phyloP scores from a whole-genome alignment of 2,888 invertebrate genomes.

The Callyntrura guangdongensis region DNA sequence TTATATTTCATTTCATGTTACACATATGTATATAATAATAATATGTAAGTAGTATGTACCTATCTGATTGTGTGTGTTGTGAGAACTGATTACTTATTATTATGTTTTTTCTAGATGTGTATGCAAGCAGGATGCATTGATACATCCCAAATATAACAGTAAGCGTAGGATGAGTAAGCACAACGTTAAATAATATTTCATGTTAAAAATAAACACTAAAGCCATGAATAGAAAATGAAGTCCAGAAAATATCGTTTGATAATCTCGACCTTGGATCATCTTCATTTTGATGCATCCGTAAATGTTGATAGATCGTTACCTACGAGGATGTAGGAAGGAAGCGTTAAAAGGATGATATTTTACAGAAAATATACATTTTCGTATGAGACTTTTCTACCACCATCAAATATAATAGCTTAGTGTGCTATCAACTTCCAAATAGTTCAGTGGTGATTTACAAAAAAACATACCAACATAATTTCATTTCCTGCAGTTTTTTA shows the following conservation, averaged over 20 bases:
- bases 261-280: neutral
- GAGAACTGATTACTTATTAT: neutral
- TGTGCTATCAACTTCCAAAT: neutral
- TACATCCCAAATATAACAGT: too few species aligned
- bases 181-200: too few species aligned
- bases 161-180: too few species aligned
- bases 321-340: neutral
- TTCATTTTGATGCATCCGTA: conserved; percentile 1
- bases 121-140: too few species aligned
- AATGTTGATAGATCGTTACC: neutral
- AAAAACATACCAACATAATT: neutral
- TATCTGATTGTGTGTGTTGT: neutral
- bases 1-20: too few species aligned
- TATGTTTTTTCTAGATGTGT: neutral
- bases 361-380: too few species aligned
- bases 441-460: neutral
- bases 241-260: neutral
- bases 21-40: neutral
- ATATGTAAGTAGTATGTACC: neutral
- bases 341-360: neutral
- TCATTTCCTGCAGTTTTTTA: neutral
- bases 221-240: neutral
- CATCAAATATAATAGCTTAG: neutral
- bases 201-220: neutral
- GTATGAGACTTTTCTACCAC: too few species aligned